Base-by-base conservation (phyloP, 1,140 invertebrate species). In the Phortica variegata region DNA sequence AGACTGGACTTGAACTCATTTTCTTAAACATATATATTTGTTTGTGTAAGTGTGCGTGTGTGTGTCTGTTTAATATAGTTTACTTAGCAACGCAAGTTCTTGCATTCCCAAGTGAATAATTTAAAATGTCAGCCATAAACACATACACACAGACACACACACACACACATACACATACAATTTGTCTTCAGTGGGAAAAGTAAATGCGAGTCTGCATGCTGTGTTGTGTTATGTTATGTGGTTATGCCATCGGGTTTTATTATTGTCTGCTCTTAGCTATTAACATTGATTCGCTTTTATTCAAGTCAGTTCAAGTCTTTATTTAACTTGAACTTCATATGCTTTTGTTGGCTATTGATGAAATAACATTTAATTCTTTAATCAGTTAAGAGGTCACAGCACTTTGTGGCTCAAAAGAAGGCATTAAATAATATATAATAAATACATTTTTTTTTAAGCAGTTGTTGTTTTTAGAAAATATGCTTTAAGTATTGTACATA, bases 31-130 rank as follows among this genome's bases (percentile, higher is more conserved):
- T 7, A 29, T 7, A 6, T 29, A 29, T 29, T 29, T 12, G 6
- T 29, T 29, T 29, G 6, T 29, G 6, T 6, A 6, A 29, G 26
- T 34, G 32, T 34, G 16, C 31, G 44, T 47, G 3, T 47, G 15
- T 46, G 39, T 61, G 21, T 63, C 42, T 62, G 57, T 48, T 57
- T 66, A 60, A 66, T 62, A 61, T 61, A 62, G 62, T 66, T 66
- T 66, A 62, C 56, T 61, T 66, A 61, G 49, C 54, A 65, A 59
- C 52, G 49, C 59, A 66, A 54, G 46, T 60, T 58, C 29, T 19
- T 47, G 48, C 51, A 66, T 62, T 62, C 63, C 63, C 63, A 55
- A 68, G 63, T 62, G 63, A 63, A 54, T 68, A 52, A 60, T 66
- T 66, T 66, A 58, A 68, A 66, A 68, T 66, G 63, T 62, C 63